Evolutionary conservation across 2,888 invertebrate genomes (phyloP), one percentile per base, ranked within the genome.

Genomic region (Proisotoma minuta): DNA sequence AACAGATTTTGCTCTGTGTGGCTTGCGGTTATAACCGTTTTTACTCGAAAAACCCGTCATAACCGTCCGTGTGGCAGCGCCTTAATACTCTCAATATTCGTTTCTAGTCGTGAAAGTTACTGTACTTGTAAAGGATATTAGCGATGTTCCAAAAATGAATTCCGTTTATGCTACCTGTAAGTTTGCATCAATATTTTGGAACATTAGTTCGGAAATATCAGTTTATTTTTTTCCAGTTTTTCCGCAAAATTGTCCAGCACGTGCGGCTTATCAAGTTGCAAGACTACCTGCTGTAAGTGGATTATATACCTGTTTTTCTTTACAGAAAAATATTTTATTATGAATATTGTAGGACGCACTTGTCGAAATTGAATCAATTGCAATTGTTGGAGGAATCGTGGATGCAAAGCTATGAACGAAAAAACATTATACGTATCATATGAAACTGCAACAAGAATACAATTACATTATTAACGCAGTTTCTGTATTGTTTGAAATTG

Each of bases 341-440:
- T 22, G 8, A 8, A 10, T 34, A 34, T 65, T 58, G 75, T 75
- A 82, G 82, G 85, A 84, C 57, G 91, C 89, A 0, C 81, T 83
- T 24, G 84, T 93, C 18, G 92, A 93, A 80, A 92, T 94, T 70
- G 93, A 93, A 79, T 90, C 87, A 8, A 84, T 92, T 73, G 94
- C 93, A 27, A 79, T 89, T 49, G 82, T 85, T 63, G 91, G 89
- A 24, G 81, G 84, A 34, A 63, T 73, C 18, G 50, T 62, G 0
- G 69, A 70, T 8, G 53, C 60, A 26, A 66, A 63, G 57, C 40
- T 53, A 1, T 63, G 47, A 63, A 57, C n/a, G n/a, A n/a, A n/a
- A n/a, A n/a, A n/a, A n/a, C n/a, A n/a, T n/a, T n/a, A n/a, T n/a
- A n/a, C n/a, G n/a, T n/a, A n/a, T n/a, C n/a, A n/a, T n/a, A n/a